Base-by-base conservation (phyloP, 2,888 invertebrate species). In the Amphipoea oculea region DNA sequence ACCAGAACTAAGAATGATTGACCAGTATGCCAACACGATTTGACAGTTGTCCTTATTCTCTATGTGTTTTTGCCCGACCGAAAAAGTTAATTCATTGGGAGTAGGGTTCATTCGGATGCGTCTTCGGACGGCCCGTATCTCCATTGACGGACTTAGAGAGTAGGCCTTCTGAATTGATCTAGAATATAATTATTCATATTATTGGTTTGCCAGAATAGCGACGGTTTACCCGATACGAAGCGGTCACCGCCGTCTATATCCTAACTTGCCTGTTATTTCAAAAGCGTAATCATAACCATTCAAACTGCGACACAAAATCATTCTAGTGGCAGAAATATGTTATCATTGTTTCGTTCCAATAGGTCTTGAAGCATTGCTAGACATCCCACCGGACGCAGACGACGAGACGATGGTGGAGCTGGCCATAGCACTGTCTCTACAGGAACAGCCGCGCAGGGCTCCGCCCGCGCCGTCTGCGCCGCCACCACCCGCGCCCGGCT, bases 361-460 rank as follows among this genome's bases (percentile, higher is more conserved):
- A 90, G 98, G 98, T 71, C 98, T 99, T 87, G 98, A 98, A 73
- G 98, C 98, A 0, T 94, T 99, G 48, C 96, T 99, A 12, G 99
- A 99, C 91, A 98, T 99, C 74, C 99, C 99, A 23, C 98, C 99
- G n/a, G 99, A 99, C 94, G 99, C 99, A 1, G 99, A 99, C 92
- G 99, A 99, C 94, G 99, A 99, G 94, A 98, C 99, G 0, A 99
- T 99, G 98, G 99, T 99, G 81, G 99, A 99, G 94, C 97, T 79
- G n/a, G 83, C 77, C 77, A 79, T 79, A 29, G 79, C 79, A 1
- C 2, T 79, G 20, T 79, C 82, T n/a, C 76, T 79, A 57, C 83
- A 80, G 5, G 83, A 80, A 9, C 83, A 83, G n/a, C 79, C 78
- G 36, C 66, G 83, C 12, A 51, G 83, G 11, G 79, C 79, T 2